These are phyloP conservation scores for Caenorhabditis drosophilae DNA, from an alignment of 2,888 invertebrate genomes.

Conservation along the genomic window DNA sequence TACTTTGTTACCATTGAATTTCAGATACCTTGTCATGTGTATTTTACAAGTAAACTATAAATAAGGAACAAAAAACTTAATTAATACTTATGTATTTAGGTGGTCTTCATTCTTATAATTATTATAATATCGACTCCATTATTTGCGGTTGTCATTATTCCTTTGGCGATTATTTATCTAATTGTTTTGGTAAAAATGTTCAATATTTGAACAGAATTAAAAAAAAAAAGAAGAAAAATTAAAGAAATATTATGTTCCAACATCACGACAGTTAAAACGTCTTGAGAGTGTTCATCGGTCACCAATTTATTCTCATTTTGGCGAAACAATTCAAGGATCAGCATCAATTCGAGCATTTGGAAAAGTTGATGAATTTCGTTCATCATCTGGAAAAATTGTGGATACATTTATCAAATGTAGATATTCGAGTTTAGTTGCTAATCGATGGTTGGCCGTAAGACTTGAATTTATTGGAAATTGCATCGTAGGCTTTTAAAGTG, in stretches of 20 bases:
- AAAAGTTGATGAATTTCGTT: slow-evolving; percentile 37
- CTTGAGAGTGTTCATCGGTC: slow-evolving; percentile 62
- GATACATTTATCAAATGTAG: slow-evolving; percentile 48
- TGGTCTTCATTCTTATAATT: slow-evolving; percentile 54
- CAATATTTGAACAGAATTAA: not conserved
- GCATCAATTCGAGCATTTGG: slow-evolving; percentile 69
- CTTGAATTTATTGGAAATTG: slow-evolving; percentile 94
- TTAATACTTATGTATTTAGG: too few relatives aligned
- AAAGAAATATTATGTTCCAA: slow-evolving; percentile 88
- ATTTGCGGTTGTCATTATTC: slow-evolving; percentile 58
- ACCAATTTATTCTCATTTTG: slow-evolving; percentile 67
- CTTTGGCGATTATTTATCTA: slow-evolving; percentile 54
- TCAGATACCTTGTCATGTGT: slow-evolving; percentile 60
- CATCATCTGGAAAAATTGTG: slow-evolving; percentile 26
- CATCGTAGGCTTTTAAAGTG: slow-evolving; percentile 76
- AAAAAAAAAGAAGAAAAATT: too few relatives aligned
- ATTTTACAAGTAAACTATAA: slow-evolving; percentile 45
- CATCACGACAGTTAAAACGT: slow-evolving; percentile 79
- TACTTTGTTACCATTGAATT: slow-evolving; percentile 52
- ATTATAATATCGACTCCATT: slow-evolving; percentile 62
- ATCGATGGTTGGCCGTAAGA: slow-evolving; percentile 86
- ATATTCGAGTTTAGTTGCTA: slow-evolving; percentile 60
- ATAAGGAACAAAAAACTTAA: too few relatives aligned
- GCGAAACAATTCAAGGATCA: slow-evolving; percentile 72
- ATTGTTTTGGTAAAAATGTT: slow-evolving; percentile 44